Percentiles rank a stretch among this genome's conserved stretches.
These are phyloP conservation scores for Jaculus jaculus DNA, from an alignment of 2,113 vertebrate species.

Conservation along the genomic window DNA sequence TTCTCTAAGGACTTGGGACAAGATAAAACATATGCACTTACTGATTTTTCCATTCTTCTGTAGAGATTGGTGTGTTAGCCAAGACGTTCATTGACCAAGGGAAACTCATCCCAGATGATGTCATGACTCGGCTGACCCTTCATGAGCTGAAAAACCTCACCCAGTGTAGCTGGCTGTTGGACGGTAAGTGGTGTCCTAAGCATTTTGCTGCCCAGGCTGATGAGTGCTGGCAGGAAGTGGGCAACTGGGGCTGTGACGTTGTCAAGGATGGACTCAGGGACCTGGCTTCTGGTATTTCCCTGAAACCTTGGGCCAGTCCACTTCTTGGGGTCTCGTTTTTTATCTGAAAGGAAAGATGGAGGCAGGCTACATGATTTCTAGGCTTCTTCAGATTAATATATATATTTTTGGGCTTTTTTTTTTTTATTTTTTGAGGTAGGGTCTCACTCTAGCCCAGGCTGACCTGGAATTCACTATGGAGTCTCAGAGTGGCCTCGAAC, in stretches of 20 bases:
- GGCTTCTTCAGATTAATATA: background rate
- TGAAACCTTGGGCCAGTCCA: background rate
- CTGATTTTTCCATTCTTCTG: conserved; percentile 58
- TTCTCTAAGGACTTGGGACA: background rate
- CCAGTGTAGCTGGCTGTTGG: conserved; percentile 90
- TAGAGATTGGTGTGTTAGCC: conserved; percentile 95
- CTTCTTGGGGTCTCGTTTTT: background rate
- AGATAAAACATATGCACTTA: background rate
- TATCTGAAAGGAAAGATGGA: background rate
- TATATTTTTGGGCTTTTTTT: too few relatives aligned
- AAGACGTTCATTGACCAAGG: conserved; percentile 97
- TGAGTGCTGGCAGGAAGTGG: background rate
- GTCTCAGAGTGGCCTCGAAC: too few relatives aligned
- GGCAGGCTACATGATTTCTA: background rate
- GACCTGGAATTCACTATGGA: too few relatives aligned
- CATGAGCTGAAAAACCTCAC: conserved; percentile 88
- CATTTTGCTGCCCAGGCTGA: background rate
- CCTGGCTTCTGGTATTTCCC: background rate
- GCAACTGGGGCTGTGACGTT: background rate
- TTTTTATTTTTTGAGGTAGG: too few relatives aligned
- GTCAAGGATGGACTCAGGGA: background rate
- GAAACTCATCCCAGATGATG: conserved; percentile 93
- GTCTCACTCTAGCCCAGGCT: too few relatives aligned
- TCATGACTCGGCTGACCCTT: conserved; percentile 94
- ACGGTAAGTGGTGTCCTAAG: conserved; percentile 86